Evolutionary conservation across 2,113 vertebrate species (phyloP).

Genomic region (Melanocharis versteri): DNA sequence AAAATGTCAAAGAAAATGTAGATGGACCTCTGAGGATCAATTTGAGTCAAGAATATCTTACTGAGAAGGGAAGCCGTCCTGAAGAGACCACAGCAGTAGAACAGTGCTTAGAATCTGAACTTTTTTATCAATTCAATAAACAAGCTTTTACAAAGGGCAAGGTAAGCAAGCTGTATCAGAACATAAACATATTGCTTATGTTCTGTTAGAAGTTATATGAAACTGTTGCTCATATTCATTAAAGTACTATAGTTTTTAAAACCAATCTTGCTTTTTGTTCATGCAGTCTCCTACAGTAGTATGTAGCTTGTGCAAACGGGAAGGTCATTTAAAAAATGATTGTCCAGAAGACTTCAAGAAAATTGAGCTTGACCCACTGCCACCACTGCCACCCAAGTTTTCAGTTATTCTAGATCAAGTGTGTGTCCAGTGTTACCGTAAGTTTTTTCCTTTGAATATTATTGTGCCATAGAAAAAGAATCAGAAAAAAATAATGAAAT

Average conservation of each 20-base stretch:
- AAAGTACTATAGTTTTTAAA: not conserved
- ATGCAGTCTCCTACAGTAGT: conserved; percentile 84
- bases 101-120: conserved; percentile 16
- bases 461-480: not conserved
- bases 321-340: conserved; percentile 90
- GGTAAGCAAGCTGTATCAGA: conserved; percentile 68
- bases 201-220: not conserved
- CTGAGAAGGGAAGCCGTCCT: conserved; percentile 28
- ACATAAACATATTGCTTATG: not conserved
- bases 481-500: not conserved
- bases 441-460: conserved; percentile 62
- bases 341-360: conserved; percentile 96
- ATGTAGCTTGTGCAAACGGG: conserved; percentile 90
- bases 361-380: conserved; percentile 85
- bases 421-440: conserved; percentile 89
- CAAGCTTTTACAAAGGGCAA: conserved; percentile 87
- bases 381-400: conserved; percentile 81
- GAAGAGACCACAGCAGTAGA: conserved; percentile 24
- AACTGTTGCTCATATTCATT: not conserved
- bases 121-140: conserved; percentile 84
- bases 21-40: not conserved
- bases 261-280: conserved; percentile 9
- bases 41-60: conserved; percentile 48
- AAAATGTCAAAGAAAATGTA: conserved; percentile 5
- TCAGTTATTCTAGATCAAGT: conserved; percentile 81